Conservation (phyloP, 2,113 vertebrate species). For the Scatophagus argus region DNA sequence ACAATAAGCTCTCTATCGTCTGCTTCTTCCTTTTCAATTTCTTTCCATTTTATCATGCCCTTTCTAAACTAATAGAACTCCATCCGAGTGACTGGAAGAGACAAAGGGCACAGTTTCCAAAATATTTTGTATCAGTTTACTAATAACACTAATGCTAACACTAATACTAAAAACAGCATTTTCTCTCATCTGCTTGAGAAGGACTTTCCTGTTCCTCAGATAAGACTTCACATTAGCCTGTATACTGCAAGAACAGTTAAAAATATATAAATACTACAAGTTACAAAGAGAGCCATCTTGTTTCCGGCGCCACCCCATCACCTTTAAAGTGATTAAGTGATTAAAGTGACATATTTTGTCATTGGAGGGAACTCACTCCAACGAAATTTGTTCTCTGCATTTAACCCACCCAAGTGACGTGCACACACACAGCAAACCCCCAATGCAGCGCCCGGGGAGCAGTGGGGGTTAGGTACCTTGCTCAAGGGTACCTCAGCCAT, state of each 20-base stretch:
- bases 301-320: neutral
- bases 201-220: neutral
- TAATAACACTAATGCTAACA: too few relatives aligned
- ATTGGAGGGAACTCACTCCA: too few relatives aligned
- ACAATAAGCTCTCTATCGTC: neutral
- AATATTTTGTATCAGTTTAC: too few relatives aligned
- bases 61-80: neutral
- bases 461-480: too few relatives aligned
- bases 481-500: too few relatives aligned
- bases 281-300: neutral
- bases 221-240: neutral
- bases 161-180: too few relatives aligned
- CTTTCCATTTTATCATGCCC: neutral
- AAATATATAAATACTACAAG: neutral
- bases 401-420: too few relatives aligned
- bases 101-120: constrained; percentile 1
- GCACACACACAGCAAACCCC: too few relatives aligned
- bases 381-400: too few relatives aligned
- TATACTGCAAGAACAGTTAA: neutral
- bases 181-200: neutral
- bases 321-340: too few relatives aligned
- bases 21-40: neutral
- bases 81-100: neutral
- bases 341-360: too few relatives aligned
- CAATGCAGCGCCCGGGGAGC: too few relatives aligned